A percentile compares a stretch with the other conserved stretches of the same genome.
Conservation (phyloP, 2,888 invertebrate species). For the Chloroclystis v-ata region DNA sequence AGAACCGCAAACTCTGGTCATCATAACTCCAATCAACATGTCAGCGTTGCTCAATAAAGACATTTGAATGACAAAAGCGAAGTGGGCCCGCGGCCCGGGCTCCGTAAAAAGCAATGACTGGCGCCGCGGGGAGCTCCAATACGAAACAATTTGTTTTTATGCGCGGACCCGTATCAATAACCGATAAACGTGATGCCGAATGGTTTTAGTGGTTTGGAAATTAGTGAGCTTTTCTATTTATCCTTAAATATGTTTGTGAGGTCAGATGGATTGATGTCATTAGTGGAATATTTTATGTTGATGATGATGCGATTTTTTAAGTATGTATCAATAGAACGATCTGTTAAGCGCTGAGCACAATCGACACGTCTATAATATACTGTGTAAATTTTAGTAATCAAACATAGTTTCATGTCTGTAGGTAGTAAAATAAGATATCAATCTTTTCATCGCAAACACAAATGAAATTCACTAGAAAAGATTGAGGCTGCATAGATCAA, state of each 20-base stretch:
- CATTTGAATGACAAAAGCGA: conserved; percentile 19
- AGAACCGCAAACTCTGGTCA: too few species aligned
- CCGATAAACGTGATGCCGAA: conserved; percentile 31
- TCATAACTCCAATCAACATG: conserved; percentile 8
- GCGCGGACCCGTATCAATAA: conserved; percentile 42
- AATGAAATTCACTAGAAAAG: too few species aligned
- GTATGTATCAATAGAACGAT: too few species aligned
- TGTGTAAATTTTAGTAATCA: too few species aligned
- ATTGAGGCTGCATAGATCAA: conserved; percentile 13
- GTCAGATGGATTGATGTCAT: too few species aligned
- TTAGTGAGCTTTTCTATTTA: conserved; percentile 3
- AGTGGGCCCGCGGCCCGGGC: conserved; percentile 10
- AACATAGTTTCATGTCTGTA: too few species aligned
- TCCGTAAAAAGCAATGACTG: conserved; percentile 20
- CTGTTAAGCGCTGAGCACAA: too few species aligned
- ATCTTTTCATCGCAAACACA: too few species aligned
- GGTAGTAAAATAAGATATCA: conserved; percentile 2
- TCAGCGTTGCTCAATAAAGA: conserved; percentile 4
- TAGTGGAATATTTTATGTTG: too few species aligned
- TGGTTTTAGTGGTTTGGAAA: conserved; percentile 8
- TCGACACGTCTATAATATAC: too few species aligned
- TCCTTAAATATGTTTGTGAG: too few species aligned
- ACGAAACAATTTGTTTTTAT: conserved; percentile 47
- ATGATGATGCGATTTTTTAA: too few species aligned
- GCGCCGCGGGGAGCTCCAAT: conserved; percentile 22